phyloP scores from a whole-genome alignment of 2,797 vertebrate genomes.

The Chelmon rostratus region DNA sequence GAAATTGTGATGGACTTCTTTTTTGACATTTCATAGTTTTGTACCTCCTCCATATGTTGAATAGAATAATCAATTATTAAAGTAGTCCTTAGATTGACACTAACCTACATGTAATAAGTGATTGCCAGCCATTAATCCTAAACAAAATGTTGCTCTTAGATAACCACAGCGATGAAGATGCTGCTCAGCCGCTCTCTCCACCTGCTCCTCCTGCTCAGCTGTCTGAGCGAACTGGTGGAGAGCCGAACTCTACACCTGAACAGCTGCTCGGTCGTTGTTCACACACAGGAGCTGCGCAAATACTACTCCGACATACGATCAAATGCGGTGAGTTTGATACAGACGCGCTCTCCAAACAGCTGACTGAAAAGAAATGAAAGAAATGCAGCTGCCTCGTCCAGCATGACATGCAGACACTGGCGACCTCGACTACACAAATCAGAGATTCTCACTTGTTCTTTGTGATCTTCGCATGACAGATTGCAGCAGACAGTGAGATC shows the following conservation, averaged over 20 bases:
- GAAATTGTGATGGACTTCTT: neutral
- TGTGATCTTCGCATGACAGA: conserved; percentile 59
- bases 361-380: neutral
- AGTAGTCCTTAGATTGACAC: neutral
- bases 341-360: neutral
- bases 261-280: conserved; percentile 79
- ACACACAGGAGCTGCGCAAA: conserved; percentile 82
- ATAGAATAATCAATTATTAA: neutral
- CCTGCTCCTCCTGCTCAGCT: conserved; percentile 69
- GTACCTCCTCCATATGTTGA: neutral
- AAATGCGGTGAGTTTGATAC: conserved; percentile 73
- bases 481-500: conserved; percentile 74
- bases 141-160: conserved; percentile 31
- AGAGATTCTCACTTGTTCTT: neutral
- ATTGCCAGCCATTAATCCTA: neutral
- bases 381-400: neutral
- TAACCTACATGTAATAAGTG: neutral
- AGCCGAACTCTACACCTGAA: conserved; percentile 73
- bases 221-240: conserved; percentile 35
- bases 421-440: neutral
- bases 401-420: no score
- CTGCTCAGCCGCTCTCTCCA: conserved; percentile 42
- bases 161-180: conserved; percentile 58
- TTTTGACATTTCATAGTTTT: neutral
- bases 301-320: conserved; percentile 78